phyloP scores from a whole-genome alignment of 2,888 invertebrate genomes.

The Spisula solida region DNA sequence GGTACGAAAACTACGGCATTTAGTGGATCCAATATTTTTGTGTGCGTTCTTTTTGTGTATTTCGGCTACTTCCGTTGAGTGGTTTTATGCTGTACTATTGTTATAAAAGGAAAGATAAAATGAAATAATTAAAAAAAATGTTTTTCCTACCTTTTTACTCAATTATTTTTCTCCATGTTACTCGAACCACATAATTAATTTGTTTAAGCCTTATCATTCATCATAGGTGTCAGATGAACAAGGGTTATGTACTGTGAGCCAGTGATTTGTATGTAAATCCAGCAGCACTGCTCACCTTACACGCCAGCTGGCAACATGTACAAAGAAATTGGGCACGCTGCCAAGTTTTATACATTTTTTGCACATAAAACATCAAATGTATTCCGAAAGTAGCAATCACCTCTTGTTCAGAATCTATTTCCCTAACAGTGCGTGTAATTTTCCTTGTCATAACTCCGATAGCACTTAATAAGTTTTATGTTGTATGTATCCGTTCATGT shows the following conservation, averaged over 20 bases:
- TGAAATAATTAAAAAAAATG: too few relatives aligned
- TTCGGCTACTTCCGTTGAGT: too few relatives aligned
- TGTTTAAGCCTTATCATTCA: too few relatives aligned
- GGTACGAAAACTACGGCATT: too few relatives aligned
- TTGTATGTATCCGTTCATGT: too few relatives aligned
- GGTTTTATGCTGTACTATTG: too few relatives aligned
- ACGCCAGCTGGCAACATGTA: constrained; percentile 39
- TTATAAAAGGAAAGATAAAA: too few relatives aligned
- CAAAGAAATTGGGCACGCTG: constrained; percentile 36
- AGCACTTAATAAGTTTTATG: neutral
- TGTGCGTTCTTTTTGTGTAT: too few relatives aligned
- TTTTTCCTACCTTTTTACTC: too few relatives aligned
- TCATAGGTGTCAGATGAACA: constrained; percentile 33
- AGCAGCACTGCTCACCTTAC: constrained; percentile 19
- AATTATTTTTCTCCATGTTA: too few relatives aligned
- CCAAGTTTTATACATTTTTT: constrained; percentile 39
- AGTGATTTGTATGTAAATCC: constrained; percentile 44
- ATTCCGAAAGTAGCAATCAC: neutral
- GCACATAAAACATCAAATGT: constrained; percentile 18
- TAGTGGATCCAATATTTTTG: too few relatives aligned
- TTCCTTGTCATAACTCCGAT: constrained; percentile 48
- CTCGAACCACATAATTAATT: too few relatives aligned
- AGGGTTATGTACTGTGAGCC: neutral
- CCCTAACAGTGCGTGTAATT: constrained; percentile 47
- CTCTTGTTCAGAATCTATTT: neutral